phyloP scores from a whole-genome alignment of 2,888 invertebrate genomes.

The Diaperis boleti region DNA sequence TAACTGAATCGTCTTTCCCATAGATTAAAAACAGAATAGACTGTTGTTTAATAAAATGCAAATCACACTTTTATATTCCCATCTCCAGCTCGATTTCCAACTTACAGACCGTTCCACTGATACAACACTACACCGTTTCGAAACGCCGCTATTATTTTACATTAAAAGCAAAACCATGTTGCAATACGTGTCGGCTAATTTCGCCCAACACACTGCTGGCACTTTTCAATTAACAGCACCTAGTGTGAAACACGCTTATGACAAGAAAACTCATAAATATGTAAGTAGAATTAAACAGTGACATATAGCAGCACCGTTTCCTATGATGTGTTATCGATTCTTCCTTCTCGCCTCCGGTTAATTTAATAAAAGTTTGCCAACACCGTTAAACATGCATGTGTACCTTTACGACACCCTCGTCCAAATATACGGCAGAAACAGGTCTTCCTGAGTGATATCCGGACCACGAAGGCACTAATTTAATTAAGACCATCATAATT shows the following conservation, averaged over 20 bases:
- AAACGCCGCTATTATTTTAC: neutral
- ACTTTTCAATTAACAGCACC: neutral
- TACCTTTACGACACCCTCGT: slow-evolving; percentile 11
- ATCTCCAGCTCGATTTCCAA: too few species aligned
- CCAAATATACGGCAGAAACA: slow-evolving; percentile 44
- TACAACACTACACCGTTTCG: neutral
- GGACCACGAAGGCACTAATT: slow-evolving; percentile 51
- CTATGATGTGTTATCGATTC: neutral
- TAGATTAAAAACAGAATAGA: too few species aligned
- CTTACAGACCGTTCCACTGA: too few species aligned
- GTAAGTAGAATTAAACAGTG: neutral
- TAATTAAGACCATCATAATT: slow-evolving; percentile 53
- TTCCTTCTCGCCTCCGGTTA: neutral
- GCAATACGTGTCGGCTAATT: neutral
- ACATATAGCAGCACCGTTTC: too few species aligned
- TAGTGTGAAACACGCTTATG: neutral
- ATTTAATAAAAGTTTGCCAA: slow-evolving; percentile 32
- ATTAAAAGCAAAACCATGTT: neutral
- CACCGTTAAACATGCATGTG: neutral
- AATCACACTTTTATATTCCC: too few species aligned
- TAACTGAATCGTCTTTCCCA: too few species aligned
- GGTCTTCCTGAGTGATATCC: slow-evolving; percentile 48
- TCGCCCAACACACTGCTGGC: neutral
- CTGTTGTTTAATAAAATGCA: too few species aligned
- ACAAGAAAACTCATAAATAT: neutral